Evolutionary conservation across 1,140 invertebrate genomes (phyloP).

Genomic region (Drosophila setifemur): DNA sequence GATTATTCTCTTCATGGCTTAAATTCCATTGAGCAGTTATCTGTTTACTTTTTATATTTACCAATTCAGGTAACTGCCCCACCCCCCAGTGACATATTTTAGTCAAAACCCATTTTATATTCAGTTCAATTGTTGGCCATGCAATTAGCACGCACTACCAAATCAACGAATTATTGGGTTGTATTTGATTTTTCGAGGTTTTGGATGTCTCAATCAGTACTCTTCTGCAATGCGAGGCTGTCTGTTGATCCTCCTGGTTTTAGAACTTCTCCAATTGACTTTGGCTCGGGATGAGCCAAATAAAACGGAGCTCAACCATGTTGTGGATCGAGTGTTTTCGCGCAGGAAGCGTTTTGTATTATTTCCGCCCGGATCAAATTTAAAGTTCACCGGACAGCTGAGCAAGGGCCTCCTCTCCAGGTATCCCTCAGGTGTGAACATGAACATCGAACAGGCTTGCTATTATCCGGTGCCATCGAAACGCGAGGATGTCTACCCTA

Average conservation of each 20-base stretch:
- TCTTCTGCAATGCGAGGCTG: slow-evolving; percentile 29
- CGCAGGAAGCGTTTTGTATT: slow-evolving; percentile 68
- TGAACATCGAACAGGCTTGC: slow-evolving; percentile 64
- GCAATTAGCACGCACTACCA: slow-evolving; percentile 10
- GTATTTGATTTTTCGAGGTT: not conserved
- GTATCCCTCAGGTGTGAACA: slow-evolving; percentile 52
- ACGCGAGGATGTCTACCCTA: slow-evolving; percentile 70
- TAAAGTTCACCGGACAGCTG: slow-evolving; percentile 65
- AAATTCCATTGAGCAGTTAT: no score
- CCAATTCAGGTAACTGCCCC: not conserved
- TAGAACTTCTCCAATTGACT: slow-evolving; percentile 1
- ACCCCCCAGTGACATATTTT: not conserved
- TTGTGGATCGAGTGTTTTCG: slow-evolving; percentile 67
- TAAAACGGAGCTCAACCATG: slow-evolving; percentile 38
- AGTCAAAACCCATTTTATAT: not conserved
- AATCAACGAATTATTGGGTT: not conserved
- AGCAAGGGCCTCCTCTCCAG: slow-evolving; percentile 56
- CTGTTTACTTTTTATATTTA: not conserved
- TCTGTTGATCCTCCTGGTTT: slow-evolving; percentile 28
- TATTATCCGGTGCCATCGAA: slow-evolving; percentile 69
- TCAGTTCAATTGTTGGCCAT: slow-evolving; percentile 6
- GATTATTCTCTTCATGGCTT: no score
- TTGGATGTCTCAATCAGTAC: slow-evolving; percentile 59
- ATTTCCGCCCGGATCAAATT: slow-evolving; percentile 58
- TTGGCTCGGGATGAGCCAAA: slow-evolving; percentile 14